phyloP scores from a whole-genome alignment of 2,888 invertebrate genomes.

The Oscheius sp. region DNA sequence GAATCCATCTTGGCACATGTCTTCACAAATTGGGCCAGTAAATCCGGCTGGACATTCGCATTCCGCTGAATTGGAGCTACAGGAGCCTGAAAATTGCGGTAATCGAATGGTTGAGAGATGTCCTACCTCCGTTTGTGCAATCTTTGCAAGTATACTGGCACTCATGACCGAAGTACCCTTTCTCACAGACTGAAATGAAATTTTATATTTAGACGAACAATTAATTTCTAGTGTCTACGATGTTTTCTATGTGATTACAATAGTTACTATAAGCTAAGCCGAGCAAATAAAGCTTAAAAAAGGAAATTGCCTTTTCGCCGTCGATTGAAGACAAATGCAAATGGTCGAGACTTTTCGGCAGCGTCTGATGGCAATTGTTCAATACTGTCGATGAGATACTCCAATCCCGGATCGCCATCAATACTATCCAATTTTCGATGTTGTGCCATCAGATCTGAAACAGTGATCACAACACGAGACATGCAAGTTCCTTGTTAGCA shows the following conservation, averaged over 20 bases:
- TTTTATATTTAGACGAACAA: background rate
- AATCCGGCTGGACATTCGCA: constrained; percentile 73
- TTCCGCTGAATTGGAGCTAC: constrained; percentile 22
- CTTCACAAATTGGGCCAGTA: constrained; percentile 63
- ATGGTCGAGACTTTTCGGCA: background rate
- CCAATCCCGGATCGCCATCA: constrained; percentile 7
- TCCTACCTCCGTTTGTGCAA: constrained; percentile 72
- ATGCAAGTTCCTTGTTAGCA: background rate
- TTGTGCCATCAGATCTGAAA: constrained; percentile 26
- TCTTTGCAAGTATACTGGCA: constrained; percentile 75
- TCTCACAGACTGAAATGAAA: constrained; percentile 73
- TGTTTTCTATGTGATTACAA: background rate
- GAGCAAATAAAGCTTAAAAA: constrained; percentile 2
- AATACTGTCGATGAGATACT: constrained; percentile 25
- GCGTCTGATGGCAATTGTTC: constrained; percentile 20
- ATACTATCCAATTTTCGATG: constrained; percentile 22
- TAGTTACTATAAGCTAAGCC: constrained; percentile 2
- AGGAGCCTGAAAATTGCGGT: constrained; percentile 13
- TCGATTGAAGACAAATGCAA: constrained; percentile 29
- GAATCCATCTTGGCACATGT: constrained; percentile 84
- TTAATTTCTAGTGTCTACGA: background rate
- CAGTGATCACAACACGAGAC: constrained; percentile 16
- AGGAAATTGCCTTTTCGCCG: constrained; percentile 26
- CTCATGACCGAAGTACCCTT: constrained; percentile 75
- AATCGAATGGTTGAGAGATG: background rate